These are phyloP conservation scores for Sebastes cheni DNA, from an alignment of 2,797 vertebrate species.

Conservation along the genomic window DNA sequence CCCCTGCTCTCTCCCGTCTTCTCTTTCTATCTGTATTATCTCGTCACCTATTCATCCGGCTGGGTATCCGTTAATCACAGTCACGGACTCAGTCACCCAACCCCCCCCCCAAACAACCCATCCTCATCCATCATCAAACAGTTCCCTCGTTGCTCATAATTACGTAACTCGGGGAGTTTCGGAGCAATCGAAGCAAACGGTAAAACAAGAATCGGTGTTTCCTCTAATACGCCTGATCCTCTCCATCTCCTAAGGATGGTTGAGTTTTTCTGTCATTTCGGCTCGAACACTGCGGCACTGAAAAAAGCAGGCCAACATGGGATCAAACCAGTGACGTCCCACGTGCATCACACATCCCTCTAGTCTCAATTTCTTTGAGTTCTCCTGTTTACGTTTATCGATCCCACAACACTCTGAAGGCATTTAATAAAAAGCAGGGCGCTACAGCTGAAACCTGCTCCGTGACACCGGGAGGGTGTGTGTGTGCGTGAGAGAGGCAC, in stretches of 20 bases:
- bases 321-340: not conserved
- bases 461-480: not conserved
- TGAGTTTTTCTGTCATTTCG: not conserved
- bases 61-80: conserved; percentile 13
- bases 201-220: conserved; percentile 1
- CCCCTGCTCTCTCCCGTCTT: not conserved
- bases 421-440: conserved; percentile 39
- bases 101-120: not conserved
- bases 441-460: conserved; percentile 1
- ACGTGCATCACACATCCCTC: not conserved
- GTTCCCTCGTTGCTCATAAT: conserved; percentile 7
- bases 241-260: not conserved
- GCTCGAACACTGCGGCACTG: not conserved
- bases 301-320: not conserved
- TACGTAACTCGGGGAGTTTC: not conserved
- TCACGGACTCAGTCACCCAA: not conserved
- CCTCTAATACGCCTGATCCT: not conserved
- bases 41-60: conserved; percentile 10
- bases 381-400: conserved; percentile 13
- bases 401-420: conserved; percentile 33
- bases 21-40: conserved; percentile 4
- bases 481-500: not conserved
- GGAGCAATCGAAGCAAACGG: not conserved
- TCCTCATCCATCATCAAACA: conserved; percentile 14
- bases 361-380: not conserved